phyloP scores from a whole-genome alignment of 30 jellyfish, hydroid and myxozoan species.

The Turritopsis rubra region DNA sequence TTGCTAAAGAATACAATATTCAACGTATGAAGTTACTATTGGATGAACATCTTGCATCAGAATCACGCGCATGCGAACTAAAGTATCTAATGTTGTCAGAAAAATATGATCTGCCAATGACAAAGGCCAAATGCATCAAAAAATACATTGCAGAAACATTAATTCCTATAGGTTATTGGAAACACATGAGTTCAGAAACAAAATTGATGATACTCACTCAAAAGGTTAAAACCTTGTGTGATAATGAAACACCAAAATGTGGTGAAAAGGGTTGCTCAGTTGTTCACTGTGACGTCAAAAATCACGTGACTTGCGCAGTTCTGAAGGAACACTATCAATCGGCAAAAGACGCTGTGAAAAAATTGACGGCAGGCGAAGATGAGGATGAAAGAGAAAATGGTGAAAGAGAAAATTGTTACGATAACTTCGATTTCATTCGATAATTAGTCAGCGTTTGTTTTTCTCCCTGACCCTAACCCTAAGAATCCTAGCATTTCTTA shows the following conservation, averaged over 20 bases:
- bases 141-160: background rate
- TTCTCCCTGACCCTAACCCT: too few relatives aligned
- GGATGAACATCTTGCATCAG: background rate
- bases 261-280: background rate
- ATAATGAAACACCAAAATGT: background rate
- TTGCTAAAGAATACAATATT: background rate
- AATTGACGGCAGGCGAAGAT: background rate
- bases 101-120: background rate
- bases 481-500: too few relatives aligned
- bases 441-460: too few relatives aligned
- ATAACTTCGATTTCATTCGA: too few relatives aligned
- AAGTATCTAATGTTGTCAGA: background rate
- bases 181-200: background rate
- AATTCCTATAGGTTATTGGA: background rate
- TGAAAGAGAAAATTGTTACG: too few relatives aligned
- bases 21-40: background rate
- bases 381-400: background rate
- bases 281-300: background rate
- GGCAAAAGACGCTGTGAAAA: background rate
- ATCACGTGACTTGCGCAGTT: background rate
- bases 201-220: background rate
- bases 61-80: background rate
- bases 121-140: background rate
- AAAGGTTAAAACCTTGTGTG: background rate
- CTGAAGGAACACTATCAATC: background rate